Percentiles rank a stretch among this genome's conserved stretches.
Conservation (phyloP, 2,113 vertebrate genomes). For the Archilochus colubris region DNA sequence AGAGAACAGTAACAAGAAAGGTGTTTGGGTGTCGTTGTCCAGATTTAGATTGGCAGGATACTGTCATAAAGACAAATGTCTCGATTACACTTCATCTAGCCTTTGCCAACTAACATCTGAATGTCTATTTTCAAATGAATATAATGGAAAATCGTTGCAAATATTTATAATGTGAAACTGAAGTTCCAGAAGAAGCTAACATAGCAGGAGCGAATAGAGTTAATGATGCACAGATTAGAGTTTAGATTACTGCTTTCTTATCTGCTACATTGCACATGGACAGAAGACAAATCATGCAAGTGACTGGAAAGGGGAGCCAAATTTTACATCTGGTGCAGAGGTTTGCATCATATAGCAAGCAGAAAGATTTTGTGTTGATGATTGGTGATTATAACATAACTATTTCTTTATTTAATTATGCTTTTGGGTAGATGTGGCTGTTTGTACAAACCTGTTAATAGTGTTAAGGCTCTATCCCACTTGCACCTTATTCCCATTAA, state of each 20-base stretch:
- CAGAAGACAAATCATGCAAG: constrained; percentile 5
- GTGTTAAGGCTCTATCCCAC: constrained; percentile 48
- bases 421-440: constrained; percentile 27
- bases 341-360: background rate
- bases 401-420: constrained; percentile 33
- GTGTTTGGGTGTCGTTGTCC: background rate
- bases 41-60: background rate
- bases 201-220: background rate
- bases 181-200: background rate
- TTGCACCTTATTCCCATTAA: constrained; percentile 20
- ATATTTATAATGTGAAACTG: background rate
- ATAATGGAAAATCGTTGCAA: background rate
- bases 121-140: background rate
- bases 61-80: background rate
- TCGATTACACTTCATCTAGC: background rate
- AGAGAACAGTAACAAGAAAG: constrained; percentile 39
- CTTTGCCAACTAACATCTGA: background rate
- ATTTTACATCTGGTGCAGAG: constrained; percentile 47
- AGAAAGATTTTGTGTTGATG: background rate
- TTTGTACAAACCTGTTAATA: constrained; percentile 57
- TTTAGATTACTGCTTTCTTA: background rate
- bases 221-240: background rate
- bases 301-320: constrained; percentile 5
- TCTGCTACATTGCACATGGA: background rate
- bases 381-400: constrained; percentile 54